Base-by-base conservation (phyloP, 2,888 invertebrate species). In the Bedellia somnulentella region DNA sequence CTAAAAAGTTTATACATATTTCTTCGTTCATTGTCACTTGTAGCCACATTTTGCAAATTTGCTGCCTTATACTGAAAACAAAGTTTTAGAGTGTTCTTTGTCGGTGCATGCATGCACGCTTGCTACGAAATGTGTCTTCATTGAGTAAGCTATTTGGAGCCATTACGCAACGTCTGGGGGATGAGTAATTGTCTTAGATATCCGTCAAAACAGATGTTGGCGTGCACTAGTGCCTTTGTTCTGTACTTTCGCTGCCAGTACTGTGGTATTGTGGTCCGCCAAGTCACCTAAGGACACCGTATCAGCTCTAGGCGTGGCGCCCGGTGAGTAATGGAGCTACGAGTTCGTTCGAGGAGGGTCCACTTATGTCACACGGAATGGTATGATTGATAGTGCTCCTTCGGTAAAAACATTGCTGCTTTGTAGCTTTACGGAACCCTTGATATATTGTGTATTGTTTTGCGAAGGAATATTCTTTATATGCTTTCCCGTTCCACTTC, bases 301-400 rank as follows among this genome's bases (percentile, higher is more conserved):
- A 70, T 67, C 67, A 66, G 66, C 49, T 56, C 47, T 44, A 30
- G 34, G 34, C 34, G 34, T 27, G 33, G 33, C n/a, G n/a, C 21
- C 23, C 50, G 43, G 48, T 73, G 70, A 75, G 59, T 75, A 75
- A 73, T 75, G 73, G 71, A 59, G 61, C 52, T 64, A 57, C 48
- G 62, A 62, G 64, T 62, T 63, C 61, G 57, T 47, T 58, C 62
- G 66, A 68, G 61, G 64, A 73, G 71, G 73, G 75, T 70, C 66
- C 70, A 67, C 70, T 73, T 71, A 67, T 71, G 71, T 70, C 70
- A 60, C 53, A 45, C 52, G 55, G 54, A 60, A 63, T 60, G 51
- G 52, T 66, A 71, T 75, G 75, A 73, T 75, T 71, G 71, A 75
- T 73, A 67, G 66, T 63, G 54, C 49, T 53, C 49, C 49, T 49